Conservation (phyloP, 2,797 vertebrate genomes). For the Centroberyx gerrardi region DNA sequence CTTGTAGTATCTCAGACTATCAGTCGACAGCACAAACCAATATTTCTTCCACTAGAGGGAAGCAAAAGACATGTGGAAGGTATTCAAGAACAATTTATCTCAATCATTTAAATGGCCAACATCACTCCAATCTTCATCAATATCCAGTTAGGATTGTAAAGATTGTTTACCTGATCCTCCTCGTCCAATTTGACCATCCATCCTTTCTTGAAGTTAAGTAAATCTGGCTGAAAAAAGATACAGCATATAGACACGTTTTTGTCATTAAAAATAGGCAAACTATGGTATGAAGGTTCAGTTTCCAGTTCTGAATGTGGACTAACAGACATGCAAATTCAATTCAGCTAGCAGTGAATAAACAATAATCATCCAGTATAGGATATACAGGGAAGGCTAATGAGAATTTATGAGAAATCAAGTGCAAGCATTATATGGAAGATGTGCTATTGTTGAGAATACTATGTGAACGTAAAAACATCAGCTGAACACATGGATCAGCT, state of each 20-base stretch:
- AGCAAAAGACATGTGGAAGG: constrained; percentile 29
- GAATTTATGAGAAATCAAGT: not conserved
- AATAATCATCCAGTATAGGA: not conserved
- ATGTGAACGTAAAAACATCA: too few relatives aligned
- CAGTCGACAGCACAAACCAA: constrained; percentile 83
- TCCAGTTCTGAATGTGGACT: not conserved
- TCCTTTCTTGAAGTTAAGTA: constrained; percentile 85
- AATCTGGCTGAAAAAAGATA: constrained; percentile 75
- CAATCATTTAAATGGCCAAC: not conserved
- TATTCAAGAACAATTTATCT: not conserved
- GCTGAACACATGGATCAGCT: too few relatives aligned
- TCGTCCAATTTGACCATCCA: constrained; percentile 82
- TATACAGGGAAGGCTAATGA: not conserved
- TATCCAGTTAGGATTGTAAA: not conserved
- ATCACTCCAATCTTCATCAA: not conserved
- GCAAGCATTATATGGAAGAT: too few relatives aligned
- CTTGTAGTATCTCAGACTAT: constrained; percentile 80
- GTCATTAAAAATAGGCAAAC: not conserved
- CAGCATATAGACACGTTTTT: not conserved
- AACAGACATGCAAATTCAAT: not conserved
- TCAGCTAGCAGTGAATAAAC: too few relatives aligned
- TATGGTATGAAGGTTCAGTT: not conserved
- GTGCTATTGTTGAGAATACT: too few relatives aligned
- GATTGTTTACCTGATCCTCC: constrained; percentile 68
- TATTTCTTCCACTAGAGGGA: constrained; percentile 82